Evolutionary conservation across 2,888 invertebrate species (phyloP), one percentile per base, ranked within the genome.

Genomic region (Andricus curvator): DNA sequence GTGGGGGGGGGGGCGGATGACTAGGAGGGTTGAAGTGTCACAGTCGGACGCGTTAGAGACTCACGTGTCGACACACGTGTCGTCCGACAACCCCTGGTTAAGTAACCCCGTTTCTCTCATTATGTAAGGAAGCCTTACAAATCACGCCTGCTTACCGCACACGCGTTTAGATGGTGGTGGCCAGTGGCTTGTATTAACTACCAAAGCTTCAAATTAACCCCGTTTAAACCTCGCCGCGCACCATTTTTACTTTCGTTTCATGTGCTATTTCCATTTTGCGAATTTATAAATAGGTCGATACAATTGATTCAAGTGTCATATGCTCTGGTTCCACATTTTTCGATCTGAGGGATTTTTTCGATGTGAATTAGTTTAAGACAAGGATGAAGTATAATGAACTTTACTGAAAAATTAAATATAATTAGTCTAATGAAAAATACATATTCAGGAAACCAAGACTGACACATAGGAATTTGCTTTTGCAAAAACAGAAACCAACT

Each of bases 51-150:
- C 91, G 90, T 88, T 88, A 80, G 85, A 85, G 84, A 87, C 89
- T 92, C 91, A 91, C 91, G 91, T 91, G 91, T 88, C 90, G 83
- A 81, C 84, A 89, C 91, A 91, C 91, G 91, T 91, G 91, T 89
- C 91, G 84, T 84, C 80, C 85, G 86, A 87, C 88, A 86, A 86
- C 83, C 86, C 86, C 88, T 87, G 86, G 86, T 82, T 85, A 84
- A 80, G 84, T 84, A 66, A 84, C 83, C 83, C 84, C 83, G 83
- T 81, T 85, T 84, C 86, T 84, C 84, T 86, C 86, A 88, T 89
- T 89, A 87, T 87, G 86, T 86, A 86, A 87, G 88, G 88, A 89
- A 89, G 86, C 88, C 87, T 88, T 90, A 88, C 88, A 88, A 91
- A 90, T 91, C 89, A 88, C 89, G 87, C 88, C 87, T 83, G 87